Evolutionary conservation across 2,888 invertebrate genomes (phyloP).

Genomic region (Cotesia congregata): DNA sequence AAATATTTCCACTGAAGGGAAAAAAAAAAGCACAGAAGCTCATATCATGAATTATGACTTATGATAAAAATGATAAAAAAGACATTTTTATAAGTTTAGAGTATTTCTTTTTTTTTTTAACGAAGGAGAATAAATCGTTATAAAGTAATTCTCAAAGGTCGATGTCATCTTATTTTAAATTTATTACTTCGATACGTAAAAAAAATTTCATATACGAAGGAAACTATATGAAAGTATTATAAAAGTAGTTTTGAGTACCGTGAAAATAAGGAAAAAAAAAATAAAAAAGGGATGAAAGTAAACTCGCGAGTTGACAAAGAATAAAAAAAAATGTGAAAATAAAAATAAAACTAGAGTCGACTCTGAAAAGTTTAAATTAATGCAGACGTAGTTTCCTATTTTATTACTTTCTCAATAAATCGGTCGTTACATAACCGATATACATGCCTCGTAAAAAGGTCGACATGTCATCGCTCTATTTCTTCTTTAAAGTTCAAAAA

Average conservation of each 20-base stretch:
- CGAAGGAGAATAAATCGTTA: neutral
- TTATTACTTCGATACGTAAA: neutral
- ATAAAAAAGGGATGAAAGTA: conserved; percentile 5
- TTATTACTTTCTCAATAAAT: neutral
- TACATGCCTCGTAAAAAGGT: neutral
- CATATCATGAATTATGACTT: neutral
- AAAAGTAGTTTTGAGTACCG: neutral
- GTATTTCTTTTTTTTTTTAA: neutral
- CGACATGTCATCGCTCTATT: too few species aligned
- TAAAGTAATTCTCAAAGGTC: neutral
- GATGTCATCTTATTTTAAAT: neutral
- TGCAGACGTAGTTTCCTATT: neutral
- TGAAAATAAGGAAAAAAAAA: conserved; percentile 2
- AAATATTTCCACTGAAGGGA: too few species aligned
- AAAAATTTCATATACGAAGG: neutral
- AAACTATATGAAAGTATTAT: neutral
- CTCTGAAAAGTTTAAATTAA: neutral
- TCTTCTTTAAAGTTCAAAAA: too few species aligned
- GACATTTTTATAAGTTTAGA: neutral
- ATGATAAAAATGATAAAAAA: neutral
- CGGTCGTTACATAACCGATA: neutral
- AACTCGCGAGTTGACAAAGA: conserved; percentile 9
- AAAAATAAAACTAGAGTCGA: conserved; percentile 5
- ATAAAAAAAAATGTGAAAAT: neutral
- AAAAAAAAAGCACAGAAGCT: too few species aligned